phyloP scores from a whole-genome alignment of 1,140 invertebrate species.

The Anthonomus grandis region DNA sequence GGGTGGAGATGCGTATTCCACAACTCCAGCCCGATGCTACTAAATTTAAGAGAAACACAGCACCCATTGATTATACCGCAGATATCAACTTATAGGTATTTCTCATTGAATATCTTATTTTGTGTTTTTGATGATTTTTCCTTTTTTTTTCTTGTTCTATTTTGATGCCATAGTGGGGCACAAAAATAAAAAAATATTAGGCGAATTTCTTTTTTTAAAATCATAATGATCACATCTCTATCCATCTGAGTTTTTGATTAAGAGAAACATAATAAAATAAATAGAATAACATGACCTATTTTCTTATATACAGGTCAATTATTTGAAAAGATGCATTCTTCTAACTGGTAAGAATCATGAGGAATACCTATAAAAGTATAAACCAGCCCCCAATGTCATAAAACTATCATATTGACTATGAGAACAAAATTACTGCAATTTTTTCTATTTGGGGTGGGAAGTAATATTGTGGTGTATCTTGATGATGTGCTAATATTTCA shows the following conservation, averaged over 20 bases:
- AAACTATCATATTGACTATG: too few species aligned
- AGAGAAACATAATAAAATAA: not conserved
- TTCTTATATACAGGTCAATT: too few species aligned
- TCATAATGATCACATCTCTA: not conserved
- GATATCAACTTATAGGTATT: slow-evolving; percentile 49
- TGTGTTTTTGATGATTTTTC: slow-evolving; percentile 18
- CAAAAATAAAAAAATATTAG: slow-evolving; percentile 3
- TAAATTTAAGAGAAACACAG: slow-evolving; percentile 42
- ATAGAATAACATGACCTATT: too few species aligned
- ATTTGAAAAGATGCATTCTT: not conserved
- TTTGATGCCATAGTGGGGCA: slow-evolving; percentile 11
- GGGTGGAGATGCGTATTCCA: slow-evolving; percentile 49
- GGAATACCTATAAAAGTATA: slow-evolving; percentile 22
- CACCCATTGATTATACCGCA: slow-evolving; percentile 48
- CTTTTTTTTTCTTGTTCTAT: not conserved
- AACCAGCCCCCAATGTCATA: too few species aligned
- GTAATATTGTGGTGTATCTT: too few species aligned
- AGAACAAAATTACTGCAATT: too few species aligned
- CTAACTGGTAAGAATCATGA: not conserved
- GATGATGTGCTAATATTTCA: too few species aligned
- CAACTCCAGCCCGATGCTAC: slow-evolving; percentile 46
- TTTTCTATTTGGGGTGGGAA: too few species aligned
- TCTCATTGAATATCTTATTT: slow-evolving; percentile 28
- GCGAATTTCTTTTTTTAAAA: slow-evolving; percentile 8
- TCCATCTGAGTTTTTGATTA: slow-evolving; percentile 9